Base-by-base conservation (phyloP, 2,113 vertebrate genomes). In the Pelecanoides urinatrix region DNA sequence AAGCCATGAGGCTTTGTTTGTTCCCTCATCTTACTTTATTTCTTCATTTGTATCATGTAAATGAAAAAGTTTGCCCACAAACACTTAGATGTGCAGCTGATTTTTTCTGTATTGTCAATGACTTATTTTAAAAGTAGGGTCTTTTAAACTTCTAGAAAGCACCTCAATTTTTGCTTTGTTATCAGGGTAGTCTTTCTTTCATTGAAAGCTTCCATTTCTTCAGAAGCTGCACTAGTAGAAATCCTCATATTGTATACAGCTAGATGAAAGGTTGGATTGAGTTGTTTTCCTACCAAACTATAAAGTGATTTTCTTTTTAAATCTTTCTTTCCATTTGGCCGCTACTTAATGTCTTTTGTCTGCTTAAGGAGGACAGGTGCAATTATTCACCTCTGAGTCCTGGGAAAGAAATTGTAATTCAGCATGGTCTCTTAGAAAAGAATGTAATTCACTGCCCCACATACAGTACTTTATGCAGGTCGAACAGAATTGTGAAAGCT, bases 341-440 rank as follows among this genome's bases (percentile, higher is more conserved):
- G 6, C 81, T 96, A n/a, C 73, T 97, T 94, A 47, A 61, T 90
- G 77, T 86, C 85, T 97, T 97, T 94, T 93, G 42, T 97, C 96
- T 96, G 53, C 80, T 76, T 93, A 90, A 97, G 76, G 81, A 94
- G 93, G 89, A 97, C 90, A 97, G 81, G 76, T 85, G 77, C 90
- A 96, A 94, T 97, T 97, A 92, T 81, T 97, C 93, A 96, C 76
- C 90, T 95, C 88, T 73, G 78, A 96, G 91, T 71, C 77, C 44
- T 75, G 61, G 47, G 62, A 94, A 96, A 92, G 50, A 91, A 96
- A 95, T 59, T 92, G 79, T 94, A 92, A 95, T 96, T 96, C 90
- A 74, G 76, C 62, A 27, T n/a, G 38, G 58, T 83, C 53, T 83
- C 88, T 82, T 62, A 62, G 77, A 74, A 90, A 87, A 71, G 47